phyloP scores from a whole-genome alignment of 2,113 vertebrate species.

The Myrmecobius fasciatus region DNA sequence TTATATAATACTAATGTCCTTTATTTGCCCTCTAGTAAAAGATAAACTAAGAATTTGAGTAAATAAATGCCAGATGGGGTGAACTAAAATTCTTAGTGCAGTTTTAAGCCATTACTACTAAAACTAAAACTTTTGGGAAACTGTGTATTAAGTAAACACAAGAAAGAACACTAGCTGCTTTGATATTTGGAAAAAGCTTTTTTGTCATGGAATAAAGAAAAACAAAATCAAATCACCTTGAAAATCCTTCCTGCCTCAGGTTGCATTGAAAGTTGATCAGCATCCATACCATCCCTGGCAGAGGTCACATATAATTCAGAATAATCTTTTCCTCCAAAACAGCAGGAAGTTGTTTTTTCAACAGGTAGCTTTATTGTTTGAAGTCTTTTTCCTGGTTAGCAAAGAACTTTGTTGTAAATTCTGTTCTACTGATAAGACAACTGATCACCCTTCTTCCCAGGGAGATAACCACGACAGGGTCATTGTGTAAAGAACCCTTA shows the following conservation, averaged over 20 bases:
- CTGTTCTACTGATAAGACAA: background rate
- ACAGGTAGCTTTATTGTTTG: constrained; percentile 91
- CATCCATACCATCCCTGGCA: constrained; percentile 86
- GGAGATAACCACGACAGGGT: background rate
- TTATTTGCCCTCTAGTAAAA: constrained; percentile 29
- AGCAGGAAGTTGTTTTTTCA: constrained; percentile 93
- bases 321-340: constrained; percentile 94
- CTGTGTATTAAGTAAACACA: constrained; percentile 24
- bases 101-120: background rate
- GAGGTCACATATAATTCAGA: constrained; percentile 94
- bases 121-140: background rate
- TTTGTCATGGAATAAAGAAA: background rate
- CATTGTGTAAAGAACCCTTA: constrained; percentile 28
- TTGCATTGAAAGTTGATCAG: constrained; percentile 82
- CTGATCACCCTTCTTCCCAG: background rate
- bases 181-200: constrained; percentile 46
- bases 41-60: constrained; percentile 34
- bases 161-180: background rate
- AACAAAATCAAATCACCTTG: constrained; percentile 84
- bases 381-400: constrained; percentile 88
- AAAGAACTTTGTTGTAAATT: constrained; percentile 49
- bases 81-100: background rate
- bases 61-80: background rate
- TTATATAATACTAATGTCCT: background rate
- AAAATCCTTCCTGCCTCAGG: constrained; percentile 90